Base-by-base conservation (phyloP, 2,888 invertebrate genomes). In the Ecliptopera silaceata region DNA sequence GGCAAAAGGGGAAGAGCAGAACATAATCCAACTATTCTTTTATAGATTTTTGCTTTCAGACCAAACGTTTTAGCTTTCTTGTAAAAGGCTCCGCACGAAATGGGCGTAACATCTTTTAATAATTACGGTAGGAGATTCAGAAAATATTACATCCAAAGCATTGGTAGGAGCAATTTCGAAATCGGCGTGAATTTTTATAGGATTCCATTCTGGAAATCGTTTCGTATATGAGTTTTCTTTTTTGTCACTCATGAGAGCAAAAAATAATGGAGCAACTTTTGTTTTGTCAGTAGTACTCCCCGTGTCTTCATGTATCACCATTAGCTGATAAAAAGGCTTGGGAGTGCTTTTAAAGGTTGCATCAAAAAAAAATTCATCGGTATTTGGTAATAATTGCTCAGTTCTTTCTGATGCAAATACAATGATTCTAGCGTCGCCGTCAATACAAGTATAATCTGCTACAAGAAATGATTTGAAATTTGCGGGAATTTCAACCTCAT, bases 31-130 rank as follows among this genome's bases (percentile, higher is more conserved):
- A 49, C 48, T 38, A 47, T 47, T 47, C 47, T 49, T 49, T 41
- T 49, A 49, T 49, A 49, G 49, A 49, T 49, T 49, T 49, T 49
- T 49, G 49, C 32, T 49, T 49, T 49, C 41, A 49, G 42, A 42
- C 42, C 39, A 42, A 49, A 48, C 39, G 48, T 48, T 48, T 48
- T 48, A 41, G 48, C 39, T 48, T 48, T 39, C 48, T 48, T 48
- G 48, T 48, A 48, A 48, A n/a, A 48, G 29, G 41, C 49, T 47
- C 22, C 22, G 22, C 22, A 22, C 4, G 22, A 22, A 22, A 22
- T 22, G 22, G 22, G 22, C 22, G 22, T 22, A 22, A 22, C 22
- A 22, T 22, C 22, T 22, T 22, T 22, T 22, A 22, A 22, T 22
- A 22, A 22, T 22, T 22, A 22, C 22, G n/a, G n/a, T n/a, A n/a